phyloP scores from a whole-genome alignment of 2,888 invertebrate species.

The Polietes domitor region DNA sequence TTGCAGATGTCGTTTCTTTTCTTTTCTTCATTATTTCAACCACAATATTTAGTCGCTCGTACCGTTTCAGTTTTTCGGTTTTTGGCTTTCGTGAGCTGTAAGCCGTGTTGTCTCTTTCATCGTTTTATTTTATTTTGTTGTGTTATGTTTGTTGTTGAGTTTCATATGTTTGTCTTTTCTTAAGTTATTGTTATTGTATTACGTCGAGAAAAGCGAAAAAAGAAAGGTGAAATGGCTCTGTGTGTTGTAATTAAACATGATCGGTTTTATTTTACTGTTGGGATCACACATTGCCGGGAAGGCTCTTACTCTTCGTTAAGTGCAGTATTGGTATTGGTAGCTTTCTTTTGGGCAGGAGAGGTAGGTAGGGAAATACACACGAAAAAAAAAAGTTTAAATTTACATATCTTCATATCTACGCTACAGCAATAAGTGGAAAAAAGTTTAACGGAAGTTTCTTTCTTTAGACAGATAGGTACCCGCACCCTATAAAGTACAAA shows the following conservation, averaged over 20 bases:
- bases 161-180: neutral
- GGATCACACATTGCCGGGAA: constrained; percentile 1
- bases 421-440: too few species aligned
- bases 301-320: neutral
- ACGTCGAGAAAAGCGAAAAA: constrained; percentile 42
- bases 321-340: too few species aligned
- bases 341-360: neutral
- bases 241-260: constrained; percentile 64
- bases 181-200: constrained; percentile 45
- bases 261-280: constrained; percentile 42
- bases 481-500: too few species aligned
- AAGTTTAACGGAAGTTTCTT: constrained; percentile 37
- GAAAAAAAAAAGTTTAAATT: neutral
- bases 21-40: constrained; percentile 5
- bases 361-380: too few species aligned
- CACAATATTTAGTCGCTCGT: neutral
- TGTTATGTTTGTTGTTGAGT: constrained; percentile 4
- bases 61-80: neutral
- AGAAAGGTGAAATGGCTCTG: constrained; percentile 68
- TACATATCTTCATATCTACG: neutral
- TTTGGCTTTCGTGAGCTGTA: constrained; percentile 2
- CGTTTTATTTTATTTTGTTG: constrained; percentile 19
- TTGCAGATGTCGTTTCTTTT: constrained; percentile 43
- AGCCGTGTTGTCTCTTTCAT: neutral
- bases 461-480: too few species aligned